These are phyloP conservation scores for Centropus bengalensis DNA, from an alignment of 2,113 vertebrate species.

Conservation along the genomic window DNA sequence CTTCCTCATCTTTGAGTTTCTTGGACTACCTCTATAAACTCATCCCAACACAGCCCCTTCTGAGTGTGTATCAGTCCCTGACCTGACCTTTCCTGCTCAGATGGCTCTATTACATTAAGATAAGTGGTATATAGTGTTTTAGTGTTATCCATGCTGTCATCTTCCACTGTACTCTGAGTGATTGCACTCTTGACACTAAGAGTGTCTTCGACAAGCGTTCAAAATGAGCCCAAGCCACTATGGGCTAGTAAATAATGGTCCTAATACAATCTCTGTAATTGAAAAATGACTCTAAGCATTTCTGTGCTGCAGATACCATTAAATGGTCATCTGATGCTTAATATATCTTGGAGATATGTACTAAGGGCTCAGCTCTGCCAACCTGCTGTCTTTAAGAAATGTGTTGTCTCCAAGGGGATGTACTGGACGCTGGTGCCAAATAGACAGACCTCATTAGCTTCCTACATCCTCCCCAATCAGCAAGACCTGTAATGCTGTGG, in stretches of 20 bases:
- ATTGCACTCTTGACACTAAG: not conserved
- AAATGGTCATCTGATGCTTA: not conserved
- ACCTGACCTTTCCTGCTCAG: not conserved
- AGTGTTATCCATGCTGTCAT: not conserved
- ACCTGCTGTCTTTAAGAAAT: not conserved
- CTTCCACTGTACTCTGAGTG: not conserved
- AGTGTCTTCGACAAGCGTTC: not conserved
- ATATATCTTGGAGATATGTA: not conserved
- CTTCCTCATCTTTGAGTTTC: not conserved
- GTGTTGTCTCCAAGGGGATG: not conserved
- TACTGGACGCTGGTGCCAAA: not conserved
- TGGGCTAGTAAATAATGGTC: slow-evolving; percentile 2
- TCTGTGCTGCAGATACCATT: not conserved
- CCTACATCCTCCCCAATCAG: not conserved
- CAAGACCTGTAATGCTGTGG: not conserved
- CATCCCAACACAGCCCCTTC: not conserved
- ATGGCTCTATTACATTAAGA: not conserved
- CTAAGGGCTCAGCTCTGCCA: not conserved
- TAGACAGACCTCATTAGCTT: not conserved
- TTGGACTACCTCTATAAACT: not conserved
- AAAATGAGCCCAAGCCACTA: not conserved
- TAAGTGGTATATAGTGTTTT: not conserved
- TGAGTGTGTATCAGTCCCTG: not conserved
- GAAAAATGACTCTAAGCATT: not conserved
- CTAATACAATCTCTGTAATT: not conserved